Evolutionary conservation across 2,113 vertebrate species (phyloP).

Genomic region (Paradisaea rubra): DNA sequence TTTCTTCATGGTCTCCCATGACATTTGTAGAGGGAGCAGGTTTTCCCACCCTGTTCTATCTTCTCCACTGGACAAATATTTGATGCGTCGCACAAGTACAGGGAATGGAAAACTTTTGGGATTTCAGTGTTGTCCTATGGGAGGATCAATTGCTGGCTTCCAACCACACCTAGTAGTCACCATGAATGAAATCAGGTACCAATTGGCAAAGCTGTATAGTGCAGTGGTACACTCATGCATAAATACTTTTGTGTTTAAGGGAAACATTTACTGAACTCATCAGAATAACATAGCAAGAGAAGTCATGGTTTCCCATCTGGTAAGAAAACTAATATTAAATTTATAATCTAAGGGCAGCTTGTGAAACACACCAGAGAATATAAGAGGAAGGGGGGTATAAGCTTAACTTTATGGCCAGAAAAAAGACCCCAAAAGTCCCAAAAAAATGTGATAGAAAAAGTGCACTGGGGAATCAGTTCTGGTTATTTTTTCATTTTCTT

Average conservation of each 20-base stretch:
- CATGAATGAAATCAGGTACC: background rate
- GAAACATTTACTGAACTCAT: background rate
- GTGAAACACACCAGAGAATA: background rate
- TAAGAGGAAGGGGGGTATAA: background rate
- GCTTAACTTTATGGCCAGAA: background rate
- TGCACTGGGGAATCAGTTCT: background rate
- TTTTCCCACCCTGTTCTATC: background rate
- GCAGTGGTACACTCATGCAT: fast-evolving
- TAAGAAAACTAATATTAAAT: background rate
- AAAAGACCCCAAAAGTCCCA: background rate
- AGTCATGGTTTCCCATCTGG: background rate
- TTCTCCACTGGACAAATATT: background rate
- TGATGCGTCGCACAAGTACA: background rate
- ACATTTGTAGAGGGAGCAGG: background rate
- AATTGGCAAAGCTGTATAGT: background rate
- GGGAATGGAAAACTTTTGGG: background rate
- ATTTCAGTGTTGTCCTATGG: background rate
- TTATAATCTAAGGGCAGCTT: background rate
- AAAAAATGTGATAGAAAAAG: background rate
- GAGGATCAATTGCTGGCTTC: background rate
- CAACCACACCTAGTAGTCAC: background rate
- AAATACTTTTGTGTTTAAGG: background rate
- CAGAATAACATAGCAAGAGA: background rate
- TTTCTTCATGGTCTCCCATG: background rate
- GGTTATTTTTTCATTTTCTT: constrained; percentile 6